Evolutionary conservation across 2,888 invertebrate genomes (phyloP), one percentile per base, ranked within the genome.

Genomic region (Idaea biselata): DNA sequence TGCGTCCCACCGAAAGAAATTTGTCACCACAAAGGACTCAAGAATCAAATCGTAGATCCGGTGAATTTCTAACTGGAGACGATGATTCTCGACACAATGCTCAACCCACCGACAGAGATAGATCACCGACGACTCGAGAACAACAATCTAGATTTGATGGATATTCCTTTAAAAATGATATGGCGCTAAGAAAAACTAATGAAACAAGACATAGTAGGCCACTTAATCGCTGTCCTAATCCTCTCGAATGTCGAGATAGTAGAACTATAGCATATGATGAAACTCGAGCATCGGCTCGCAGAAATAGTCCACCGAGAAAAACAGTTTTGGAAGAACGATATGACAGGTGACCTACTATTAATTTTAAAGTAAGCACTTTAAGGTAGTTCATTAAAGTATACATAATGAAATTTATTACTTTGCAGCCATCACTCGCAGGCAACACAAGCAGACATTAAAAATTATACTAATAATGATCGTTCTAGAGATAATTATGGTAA

Each of bases 381-480:
- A 11, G 3, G 8, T 44, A 44, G 8, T 44, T 14, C 11, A 44
- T 3, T 14, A 8, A 44, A 44, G 44, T 8, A 44, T 44, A 8
- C 14, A 33, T 6, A 33, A 33, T 1, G 6, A 33, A 33, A 33
- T 11, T 44, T 14, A 44, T 44, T 63, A 56, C 58, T 57, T 75
- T 76, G 11, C 65, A 78, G 78, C 58, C 76, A 68, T 60, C 78
- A 78, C 73, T 79, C 86, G 3, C 86, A 87, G 73, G 82, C 76
- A 16, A 86, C 86, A 14, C 89, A 89, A 78, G 87, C 83, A 0
- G 81, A 88, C 72, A 78, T 85, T 32, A 78, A 77, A 60, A 44
- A 8, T 44, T 44, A 44, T 44, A 4, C 44, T 3, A 44, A 44
- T 44, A 14, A 44, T 44, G 44, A 14, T 44, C 3, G 14, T 44